These are phyloP conservation scores for Dolichallabes microphthalmus DNA, from an alignment of 2,113 vertebrate genomes.

Conservation along the genomic window DNA sequence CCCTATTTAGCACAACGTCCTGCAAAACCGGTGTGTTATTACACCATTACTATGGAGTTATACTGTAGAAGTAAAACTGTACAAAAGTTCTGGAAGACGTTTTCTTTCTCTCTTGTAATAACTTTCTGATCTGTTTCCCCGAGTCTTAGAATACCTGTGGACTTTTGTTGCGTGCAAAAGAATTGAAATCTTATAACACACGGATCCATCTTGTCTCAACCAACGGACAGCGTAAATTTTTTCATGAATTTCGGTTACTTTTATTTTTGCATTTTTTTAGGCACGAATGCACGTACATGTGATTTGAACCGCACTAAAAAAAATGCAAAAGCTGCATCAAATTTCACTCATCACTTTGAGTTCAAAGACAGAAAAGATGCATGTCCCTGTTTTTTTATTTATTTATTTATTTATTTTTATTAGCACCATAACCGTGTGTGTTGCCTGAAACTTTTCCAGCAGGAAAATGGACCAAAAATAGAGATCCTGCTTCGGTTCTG, in stretches of 20 bases:
- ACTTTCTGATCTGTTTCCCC: background rate
- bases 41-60: background rate
- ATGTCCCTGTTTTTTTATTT: background rate
- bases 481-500: constrained; percentile 73
- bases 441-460: constrained; percentile 21
- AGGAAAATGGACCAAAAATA: constrained; percentile 60
- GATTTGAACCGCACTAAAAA: background rate
- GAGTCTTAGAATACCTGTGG: background rate
- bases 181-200: background rate
- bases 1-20: background rate
- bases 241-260: background rate
- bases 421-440: constrained; percentile 1
- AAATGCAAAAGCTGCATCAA: background rate
- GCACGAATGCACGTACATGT: background rate
- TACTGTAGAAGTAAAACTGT: background rate
- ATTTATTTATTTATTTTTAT: background rate
- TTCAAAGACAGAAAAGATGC: constrained; percentile 3
- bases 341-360: constrained; percentile 10
- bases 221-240: background rate
- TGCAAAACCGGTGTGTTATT: background rate
- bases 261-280: background rate
- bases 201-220: background rate
- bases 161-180: background rate
- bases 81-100: background rate
- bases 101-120: too few species aligned